These are phyloP conservation scores for Caenorhabditis sp. DNA, from an alignment of 2,888 invertebrate species.

Conservation along the genomic window DNA sequence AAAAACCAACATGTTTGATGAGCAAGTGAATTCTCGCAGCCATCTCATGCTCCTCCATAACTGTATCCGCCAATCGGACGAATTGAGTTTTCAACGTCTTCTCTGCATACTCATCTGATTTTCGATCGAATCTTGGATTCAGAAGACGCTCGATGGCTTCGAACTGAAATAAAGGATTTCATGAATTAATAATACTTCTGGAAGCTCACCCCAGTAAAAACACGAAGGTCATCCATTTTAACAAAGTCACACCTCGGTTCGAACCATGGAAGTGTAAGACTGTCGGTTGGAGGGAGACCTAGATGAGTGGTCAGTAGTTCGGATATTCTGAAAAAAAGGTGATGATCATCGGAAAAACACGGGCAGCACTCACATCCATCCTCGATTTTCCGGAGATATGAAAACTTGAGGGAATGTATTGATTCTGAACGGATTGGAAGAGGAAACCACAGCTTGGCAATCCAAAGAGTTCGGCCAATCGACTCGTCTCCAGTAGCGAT, in stretches of 20 bases:
- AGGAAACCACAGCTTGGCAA: constrained; percentile 72
- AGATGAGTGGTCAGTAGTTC: constrained; percentile 87
- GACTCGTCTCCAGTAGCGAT: constrained; percentile 69
- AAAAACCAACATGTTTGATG: constrained; percentile 86
- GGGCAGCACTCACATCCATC: constrained; percentile 84
- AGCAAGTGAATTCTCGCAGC: constrained; percentile 90
- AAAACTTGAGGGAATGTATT: constrained; percentile 86
- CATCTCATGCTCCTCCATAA: constrained; percentile 86
- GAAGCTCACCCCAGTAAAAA: constrained; percentile 49
- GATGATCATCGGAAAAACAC: too few species aligned
- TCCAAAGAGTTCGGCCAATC: constrained; percentile 76
- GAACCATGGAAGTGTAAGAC: constrained; percentile 90
- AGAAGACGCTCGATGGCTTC: constrained; percentile 57
- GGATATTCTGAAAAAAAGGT: constrained; percentile 83
- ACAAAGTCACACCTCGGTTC: constrained; percentile 87
- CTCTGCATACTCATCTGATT: constrained; percentile 55
- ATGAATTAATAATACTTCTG: background rate
- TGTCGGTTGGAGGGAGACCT: constrained; percentile 86
- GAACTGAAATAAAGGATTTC: constrained; percentile 20
- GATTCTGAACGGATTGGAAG: constrained; percentile 68
- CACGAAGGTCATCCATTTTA: constrained; percentile 39
- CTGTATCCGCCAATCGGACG: constrained; percentile 69
- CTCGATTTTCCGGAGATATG: constrained; percentile 90
- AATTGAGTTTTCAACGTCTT: constrained; percentile 67
- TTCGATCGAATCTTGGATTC: constrained; percentile 49